A percentile compares a stretch with the other conserved stretches of the same genome.
phyloP scores from a whole-genome alignment of 2,888 invertebrate genomes.

The Leptopterna dolabrata region DNA sequence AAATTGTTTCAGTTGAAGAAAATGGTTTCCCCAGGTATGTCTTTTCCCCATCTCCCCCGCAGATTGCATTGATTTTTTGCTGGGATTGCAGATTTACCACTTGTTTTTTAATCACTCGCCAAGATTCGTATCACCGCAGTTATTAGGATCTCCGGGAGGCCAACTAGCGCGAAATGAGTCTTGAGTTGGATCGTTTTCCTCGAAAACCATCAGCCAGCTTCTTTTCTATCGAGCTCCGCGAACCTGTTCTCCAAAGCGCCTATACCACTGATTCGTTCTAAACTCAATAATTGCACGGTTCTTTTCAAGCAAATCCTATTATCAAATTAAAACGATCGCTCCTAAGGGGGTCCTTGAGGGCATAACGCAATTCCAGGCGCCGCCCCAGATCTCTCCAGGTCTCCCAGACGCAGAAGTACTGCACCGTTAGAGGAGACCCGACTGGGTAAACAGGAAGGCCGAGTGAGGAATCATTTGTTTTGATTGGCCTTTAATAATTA shows the following conservation, averaged over 20 bases:
- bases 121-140: neutral
- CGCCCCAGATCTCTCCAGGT: conserved; percentile 14
- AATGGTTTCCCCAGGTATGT: too few species aligned
- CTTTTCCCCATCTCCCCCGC: too few species aligned
- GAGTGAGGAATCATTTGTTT: conserved; percentile 44
- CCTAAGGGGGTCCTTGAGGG: conserved; percentile 35
- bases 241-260: neutral
- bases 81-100: too few species aligned
- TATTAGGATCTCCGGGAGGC: neutral
- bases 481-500: conserved; percentile 53
- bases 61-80: too few species aligned
- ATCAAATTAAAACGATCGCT: conserved; percentile 33
- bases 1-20: too few species aligned
- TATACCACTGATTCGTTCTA: conserved; percentile 14
- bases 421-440: conserved; percentile 10
- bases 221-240: neutral
- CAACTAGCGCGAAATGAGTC: neutral
- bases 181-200: neutral
- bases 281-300: conserved; percentile 32
- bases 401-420: neutral
- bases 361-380: conserved; percentile 48
- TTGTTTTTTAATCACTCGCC: too few species aligned
- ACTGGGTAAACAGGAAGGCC: conserved; percentile 36
- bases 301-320: conserved; percentile 37
- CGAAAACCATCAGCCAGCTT: neutral